A percentile compares a stretch with the other conserved stretches of the same genome.
These are phyloP conservation scores for Drosophila kokeensis DNA, from an alignment of 2,888 invertebrate species.

Conservation along the genomic window DNA sequence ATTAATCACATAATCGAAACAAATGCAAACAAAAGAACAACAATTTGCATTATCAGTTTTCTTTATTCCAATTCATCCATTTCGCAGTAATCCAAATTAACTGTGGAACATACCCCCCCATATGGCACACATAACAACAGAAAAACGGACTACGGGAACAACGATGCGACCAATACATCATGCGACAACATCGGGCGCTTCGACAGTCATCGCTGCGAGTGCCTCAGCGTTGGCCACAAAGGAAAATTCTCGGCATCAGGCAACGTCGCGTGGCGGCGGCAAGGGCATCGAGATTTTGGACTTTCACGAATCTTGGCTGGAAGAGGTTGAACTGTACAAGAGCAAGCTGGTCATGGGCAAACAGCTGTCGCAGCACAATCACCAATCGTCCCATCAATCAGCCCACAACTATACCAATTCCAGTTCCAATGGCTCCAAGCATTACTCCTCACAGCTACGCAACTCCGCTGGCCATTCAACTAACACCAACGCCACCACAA, in stretches of 20 bases:
- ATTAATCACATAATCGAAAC: slow-evolving; percentile 54
- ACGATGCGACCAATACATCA: slow-evolving; percentile 43
- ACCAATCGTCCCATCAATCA: slow-evolving; percentile 33
- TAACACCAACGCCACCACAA: not conserved
- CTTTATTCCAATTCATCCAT: not conserved
- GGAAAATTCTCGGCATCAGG: slow-evolving; percentile 70
- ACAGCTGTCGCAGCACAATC: slow-evolving; percentile 71
- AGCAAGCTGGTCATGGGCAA: slow-evolving; percentile 80
- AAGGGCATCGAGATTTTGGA: slow-evolving; percentile 83
- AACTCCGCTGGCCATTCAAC: slow-evolving; percentile 44
- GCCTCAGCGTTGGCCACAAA: slow-evolving; percentile 61
- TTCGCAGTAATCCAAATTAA: slow-evolving; percentile 76
- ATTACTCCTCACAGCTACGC: slow-evolving; percentile 32
- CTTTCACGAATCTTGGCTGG: slow-evolving; percentile 84
- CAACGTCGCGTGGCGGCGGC: slow-evolving; percentile 21
- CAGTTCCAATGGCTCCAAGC: slow-evolving; percentile 11
- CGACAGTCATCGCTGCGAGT: slow-evolving; percentile 13
- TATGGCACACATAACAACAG: slow-evolving; percentile 84
- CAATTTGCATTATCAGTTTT: not conserved
- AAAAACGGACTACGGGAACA: slow-evolving; percentile 77
- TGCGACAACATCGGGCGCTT: slow-evolving; percentile 30
- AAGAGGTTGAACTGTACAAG: slow-evolving; percentile 84
- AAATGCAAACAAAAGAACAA: slow-evolving; percentile 11
- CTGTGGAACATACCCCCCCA: slow-evolving; percentile 55
- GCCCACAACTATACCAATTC: slow-evolving; percentile 16